Percentiles rank a stretch among this genome's conserved stretches.
Evolutionary conservation across 2,888 invertebrate genomes (phyloP).

Genomic region (Sialis fuliginosa): DNA sequence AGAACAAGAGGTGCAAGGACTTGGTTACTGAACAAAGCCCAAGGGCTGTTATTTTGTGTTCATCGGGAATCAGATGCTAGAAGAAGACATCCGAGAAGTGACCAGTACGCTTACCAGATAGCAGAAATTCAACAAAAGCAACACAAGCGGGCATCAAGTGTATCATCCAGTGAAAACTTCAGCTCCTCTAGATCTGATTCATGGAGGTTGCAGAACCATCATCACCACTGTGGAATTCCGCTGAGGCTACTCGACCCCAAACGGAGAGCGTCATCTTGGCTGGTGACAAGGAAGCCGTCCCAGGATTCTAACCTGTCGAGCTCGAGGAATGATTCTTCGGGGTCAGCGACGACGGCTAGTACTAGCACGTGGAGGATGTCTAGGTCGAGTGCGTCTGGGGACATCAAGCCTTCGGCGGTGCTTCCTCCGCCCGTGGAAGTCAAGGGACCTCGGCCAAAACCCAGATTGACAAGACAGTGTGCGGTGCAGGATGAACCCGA

Average conservation of each 20-base stretch:
- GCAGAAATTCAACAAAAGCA: conserved; percentile 60
- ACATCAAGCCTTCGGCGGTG: conserved; percentile 21
- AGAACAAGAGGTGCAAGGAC: conserved; percentile 18
- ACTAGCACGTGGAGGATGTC: conserved; percentile 83
- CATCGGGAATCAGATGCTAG: conserved; percentile 17
- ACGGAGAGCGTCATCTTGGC: conserved; percentile 71
- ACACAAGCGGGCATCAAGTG: conserved; percentile 61
- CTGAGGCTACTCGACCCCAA: conserved; percentile 54
- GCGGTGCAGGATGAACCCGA: conserved; percentile 60
- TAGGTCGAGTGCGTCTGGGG: conserved; percentile 59
- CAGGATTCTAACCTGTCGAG: conserved; percentile 84
- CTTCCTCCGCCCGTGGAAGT: conserved; percentile 4
- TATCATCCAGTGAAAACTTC: conserved; percentile 79
- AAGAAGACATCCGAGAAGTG: conserved; percentile 31
- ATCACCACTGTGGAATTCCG: conserved; percentile 50
- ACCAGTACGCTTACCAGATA: conserved; percentile 57
- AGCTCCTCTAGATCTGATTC: conserved; percentile 77
- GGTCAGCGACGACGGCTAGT: conserved; percentile 74
- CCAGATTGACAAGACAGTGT: conserved; percentile 60
- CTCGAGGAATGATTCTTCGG: conserved; percentile 80
- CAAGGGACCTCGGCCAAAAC: conserved; percentile 34
- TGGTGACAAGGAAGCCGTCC: conserved; percentile 79
- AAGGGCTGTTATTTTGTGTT: conserved; percentile 30
- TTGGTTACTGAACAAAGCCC: conserved; percentile 26
- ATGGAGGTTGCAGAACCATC: conserved; percentile 51